Evolutionary conservation across 2,113 vertebrate genomes (phyloP).

Genomic region (Hirundichthys speculiger): DNA sequence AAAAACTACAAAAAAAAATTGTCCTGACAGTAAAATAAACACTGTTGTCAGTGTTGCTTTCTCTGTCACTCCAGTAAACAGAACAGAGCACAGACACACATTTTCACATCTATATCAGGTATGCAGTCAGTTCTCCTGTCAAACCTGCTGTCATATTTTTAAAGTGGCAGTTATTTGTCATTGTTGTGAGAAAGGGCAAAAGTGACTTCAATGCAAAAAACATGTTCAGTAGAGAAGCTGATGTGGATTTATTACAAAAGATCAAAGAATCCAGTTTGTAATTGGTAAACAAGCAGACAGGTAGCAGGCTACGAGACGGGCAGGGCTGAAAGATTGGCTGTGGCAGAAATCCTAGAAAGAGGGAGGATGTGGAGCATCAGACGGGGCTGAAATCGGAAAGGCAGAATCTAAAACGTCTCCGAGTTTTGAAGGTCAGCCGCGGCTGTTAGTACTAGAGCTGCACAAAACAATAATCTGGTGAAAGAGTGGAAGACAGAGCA

Average conservation of each 20-base stretch:
- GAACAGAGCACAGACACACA: constrained; percentile 7
- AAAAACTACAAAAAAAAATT: constrained; percentile 8
- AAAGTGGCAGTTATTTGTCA: too few relatives aligned
- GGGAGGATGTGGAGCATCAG: neutral
- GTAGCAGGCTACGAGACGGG: too few relatives aligned
- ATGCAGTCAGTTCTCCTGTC: constrained; percentile 1
- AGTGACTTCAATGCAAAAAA: too few relatives aligned
- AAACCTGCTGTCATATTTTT: too few relatives aligned
- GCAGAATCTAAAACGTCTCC: neutral
- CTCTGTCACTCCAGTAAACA: constrained; percentile 30
- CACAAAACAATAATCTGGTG: neutral
- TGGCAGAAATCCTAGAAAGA: neutral
- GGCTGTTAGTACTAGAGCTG: neutral
- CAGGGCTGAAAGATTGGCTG: neutral
- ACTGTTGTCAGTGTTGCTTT: constrained; percentile 17
- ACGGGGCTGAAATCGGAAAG: neutral
- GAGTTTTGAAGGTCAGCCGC: neutral
- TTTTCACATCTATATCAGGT: constrained; percentile 11
- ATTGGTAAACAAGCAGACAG: too few relatives aligned
- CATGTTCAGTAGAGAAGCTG: too few relatives aligned
- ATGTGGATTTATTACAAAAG: too few relatives aligned
- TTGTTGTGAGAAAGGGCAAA: too few relatives aligned
- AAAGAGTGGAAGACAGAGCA: neutral
- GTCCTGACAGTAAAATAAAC: constrained; percentile 31
- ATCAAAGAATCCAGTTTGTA: too few relatives aligned